Conservation (phyloP, 2,113 vertebrate species). For the Rhea pennata region DNA sequence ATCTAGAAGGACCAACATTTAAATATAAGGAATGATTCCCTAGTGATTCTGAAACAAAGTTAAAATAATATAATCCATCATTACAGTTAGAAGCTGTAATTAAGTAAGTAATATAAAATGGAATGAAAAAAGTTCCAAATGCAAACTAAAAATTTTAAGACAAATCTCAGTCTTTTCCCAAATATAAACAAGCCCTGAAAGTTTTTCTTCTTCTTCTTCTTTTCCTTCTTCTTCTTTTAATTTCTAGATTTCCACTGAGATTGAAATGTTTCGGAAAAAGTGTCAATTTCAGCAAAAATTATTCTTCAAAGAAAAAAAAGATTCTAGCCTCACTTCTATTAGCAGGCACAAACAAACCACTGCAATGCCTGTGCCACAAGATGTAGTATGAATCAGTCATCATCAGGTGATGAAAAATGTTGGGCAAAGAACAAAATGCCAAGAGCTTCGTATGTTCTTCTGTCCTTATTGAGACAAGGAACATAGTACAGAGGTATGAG, state of each 20-base stretch:
- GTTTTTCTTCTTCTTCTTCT: neutral
- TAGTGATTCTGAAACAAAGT: slow-evolving; percentile 1
- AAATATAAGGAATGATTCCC: neutral
- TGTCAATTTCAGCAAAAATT: neutral
- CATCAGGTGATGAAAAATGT: neutral
- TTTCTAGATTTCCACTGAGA: neutral
- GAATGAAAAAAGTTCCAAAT: neutral
- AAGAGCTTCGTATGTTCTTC: neutral
- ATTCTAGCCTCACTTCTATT: neutral
- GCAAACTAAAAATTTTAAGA: neutral
- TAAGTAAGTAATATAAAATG: neutral
- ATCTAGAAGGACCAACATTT: neutral
- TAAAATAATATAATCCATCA: neutral
- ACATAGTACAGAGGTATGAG: neutral
- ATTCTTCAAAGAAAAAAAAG: neutral
- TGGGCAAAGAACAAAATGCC: neutral
- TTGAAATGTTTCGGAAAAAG: neutral
- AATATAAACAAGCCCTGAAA: neutral
- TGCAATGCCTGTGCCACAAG: neutral
- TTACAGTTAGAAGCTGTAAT: neutral
- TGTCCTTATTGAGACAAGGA: neutral
- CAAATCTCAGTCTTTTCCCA: neutral
- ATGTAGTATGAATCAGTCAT: neutral
- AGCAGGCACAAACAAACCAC: neutral
- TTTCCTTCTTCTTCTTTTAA: neutral